Percentiles rank a stretch among this genome's conserved stretches.
Conservation (phyloP, 2,797 vertebrate species). For the Bryconaethiops microstoma region DNA sequence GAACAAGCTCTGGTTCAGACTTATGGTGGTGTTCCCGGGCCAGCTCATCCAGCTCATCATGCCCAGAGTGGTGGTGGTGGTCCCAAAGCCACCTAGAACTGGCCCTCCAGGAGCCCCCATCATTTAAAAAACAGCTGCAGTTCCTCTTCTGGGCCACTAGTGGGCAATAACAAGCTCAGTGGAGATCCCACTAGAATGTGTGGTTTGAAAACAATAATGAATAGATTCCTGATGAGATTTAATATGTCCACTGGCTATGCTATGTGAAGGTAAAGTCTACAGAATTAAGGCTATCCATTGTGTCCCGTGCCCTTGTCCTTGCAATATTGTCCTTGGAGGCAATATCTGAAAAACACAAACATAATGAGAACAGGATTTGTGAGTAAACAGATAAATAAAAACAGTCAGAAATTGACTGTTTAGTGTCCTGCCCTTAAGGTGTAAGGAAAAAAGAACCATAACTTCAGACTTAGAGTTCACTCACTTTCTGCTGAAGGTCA, state of each 20-base stretch:
- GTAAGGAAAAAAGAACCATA: background rate
- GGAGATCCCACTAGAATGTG: slow-evolving; percentile 9
- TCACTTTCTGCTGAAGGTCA: background rate
- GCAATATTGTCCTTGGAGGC: slow-evolving; percentile 26
- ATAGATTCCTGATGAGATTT: background rate
- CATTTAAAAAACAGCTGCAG: slow-evolving; percentile 6
- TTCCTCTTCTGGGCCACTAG: slow-evolving; percentile 22
- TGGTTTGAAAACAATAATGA: background rate
- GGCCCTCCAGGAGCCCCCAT: slow-evolving; percentile 55
- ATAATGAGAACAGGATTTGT: slow-evolving; percentile 10
- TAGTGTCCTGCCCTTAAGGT: background rate
- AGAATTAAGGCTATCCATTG: slow-evolving; percentile 46
- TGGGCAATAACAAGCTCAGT: slow-evolving; percentile 1
- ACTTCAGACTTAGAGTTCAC: background rate
- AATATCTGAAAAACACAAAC: slow-evolving; percentile 48
- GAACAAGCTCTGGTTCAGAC: slow-evolving; percentile 54
- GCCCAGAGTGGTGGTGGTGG: slow-evolving; percentile 56
- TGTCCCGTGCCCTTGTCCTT: slow-evolving; percentile 26
- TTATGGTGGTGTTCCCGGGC: slow-evolving; percentile 54
- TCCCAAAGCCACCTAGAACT: slow-evolving; percentile 41
- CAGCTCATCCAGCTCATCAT: slow-evolving; percentile 54
- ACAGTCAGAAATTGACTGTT: background rate
- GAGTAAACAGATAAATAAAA: slow-evolving; percentile 10
- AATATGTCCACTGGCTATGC: slow-evolving; percentile 10
- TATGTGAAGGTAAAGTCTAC: slow-evolving; percentile 49